Percentiles rank a stretch among this genome's conserved stretches.
Evolutionary conservation across 2,888 invertebrate species (phyloP).

Genomic region (Drosophila parthenogenetica): DNA sequence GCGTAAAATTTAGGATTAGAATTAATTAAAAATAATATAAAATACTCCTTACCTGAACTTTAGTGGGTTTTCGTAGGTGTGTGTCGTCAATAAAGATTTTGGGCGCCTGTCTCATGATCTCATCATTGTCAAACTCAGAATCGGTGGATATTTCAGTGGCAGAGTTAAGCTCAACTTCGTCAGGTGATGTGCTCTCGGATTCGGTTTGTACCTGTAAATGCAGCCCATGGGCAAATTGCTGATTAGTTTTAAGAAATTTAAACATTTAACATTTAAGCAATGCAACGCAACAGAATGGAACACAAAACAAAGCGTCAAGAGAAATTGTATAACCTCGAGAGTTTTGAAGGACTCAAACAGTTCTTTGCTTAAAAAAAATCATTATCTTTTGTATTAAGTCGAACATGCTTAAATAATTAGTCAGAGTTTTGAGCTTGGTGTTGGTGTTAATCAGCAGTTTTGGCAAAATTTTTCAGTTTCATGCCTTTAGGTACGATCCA

Average conservation of each 20-base stretch:
- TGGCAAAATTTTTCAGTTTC: slow-evolving; percentile 29
- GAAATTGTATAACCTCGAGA: slow-evolving; percentile 11
- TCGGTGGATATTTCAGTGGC: slow-evolving; percentile 97
- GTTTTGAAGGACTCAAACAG: slow-evolving; percentile 14
- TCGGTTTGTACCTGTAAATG: slow-evolving; percentile 88
- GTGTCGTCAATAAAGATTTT: slow-evolving; percentile 91
- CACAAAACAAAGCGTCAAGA: slow-evolving; percentile 46
- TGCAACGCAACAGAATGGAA: slow-evolving; percentile 35
- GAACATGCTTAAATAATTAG: slow-evolving; percentile 64
- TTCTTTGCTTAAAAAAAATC: too few species aligned
- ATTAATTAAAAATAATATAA: slow-evolving; percentile 37
- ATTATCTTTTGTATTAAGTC: neutral
- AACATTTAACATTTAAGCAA: slow-evolving; percentile 40
- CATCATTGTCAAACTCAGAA: slow-evolving; percentile 95
- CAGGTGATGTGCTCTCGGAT: slow-evolving; percentile 88
- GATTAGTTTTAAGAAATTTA: neutral
- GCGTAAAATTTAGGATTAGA: neutral
- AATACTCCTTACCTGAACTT: slow-evolving; percentile 86
- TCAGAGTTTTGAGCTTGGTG: slow-evolving; percentile 39
- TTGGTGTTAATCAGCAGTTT: slow-evolving; percentile 60
- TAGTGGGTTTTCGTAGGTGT: slow-evolving; percentile 87
- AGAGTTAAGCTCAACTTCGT: slow-evolving; percentile 92
- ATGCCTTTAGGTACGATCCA: slow-evolving; percentile 85
- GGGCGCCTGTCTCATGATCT: slow-evolving; percentile 88
- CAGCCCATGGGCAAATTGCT: slow-evolving; percentile 23